Conservation (phyloP, 1,140 invertebrate genomes). For the Drosophila ananassae region DNA sequence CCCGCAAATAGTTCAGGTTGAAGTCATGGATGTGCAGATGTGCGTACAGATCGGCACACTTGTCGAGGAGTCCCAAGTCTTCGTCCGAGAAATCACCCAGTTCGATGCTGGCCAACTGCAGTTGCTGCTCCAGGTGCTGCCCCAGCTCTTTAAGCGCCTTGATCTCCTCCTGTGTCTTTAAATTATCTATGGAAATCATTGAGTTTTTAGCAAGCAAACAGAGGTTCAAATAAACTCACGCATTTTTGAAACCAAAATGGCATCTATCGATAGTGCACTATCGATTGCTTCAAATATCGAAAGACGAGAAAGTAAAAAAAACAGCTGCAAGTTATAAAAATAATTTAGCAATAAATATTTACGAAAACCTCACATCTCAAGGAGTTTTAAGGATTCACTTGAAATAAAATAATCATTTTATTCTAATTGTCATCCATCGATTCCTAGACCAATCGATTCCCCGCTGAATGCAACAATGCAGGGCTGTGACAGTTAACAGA, state of each 20-base stretch:
- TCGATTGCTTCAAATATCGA: neutral
- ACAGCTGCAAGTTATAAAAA: no score
- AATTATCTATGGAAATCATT: constrained; percentile 30
- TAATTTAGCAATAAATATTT: neutral
- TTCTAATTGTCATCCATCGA: neutral
- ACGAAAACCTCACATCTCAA: neutral
- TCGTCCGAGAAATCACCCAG: constrained; percentile 67
- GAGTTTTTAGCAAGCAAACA: neutral
- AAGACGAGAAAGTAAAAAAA: no score
- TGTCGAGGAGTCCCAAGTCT: constrained; percentile 51
- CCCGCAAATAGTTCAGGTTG: constrained; percentile 49
- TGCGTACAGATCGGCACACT: constrained; percentile 50
- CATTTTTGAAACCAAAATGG: constrained; percentile 21
- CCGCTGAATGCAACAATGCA: constrained; percentile 12
- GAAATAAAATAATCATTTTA: neutral
- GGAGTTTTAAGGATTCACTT: neutral
- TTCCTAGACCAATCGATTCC: constrained; percentile 2
- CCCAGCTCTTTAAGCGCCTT: constrained; percentile 35
- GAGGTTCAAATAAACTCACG: constrained; percentile 12
- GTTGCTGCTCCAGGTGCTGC: constrained; percentile 51
- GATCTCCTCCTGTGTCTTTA: constrained; percentile 53
- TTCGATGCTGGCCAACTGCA: constrained; percentile 59
- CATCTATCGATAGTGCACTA: neutral
- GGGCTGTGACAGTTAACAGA: constrained; percentile 29
- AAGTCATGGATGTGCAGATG: constrained; percentile 52